Percentiles rank a stretch among this genome's conserved stretches.
These are phyloP conservation scores for Passer domesticus DNA, from an alignment of 2,113 vertebrate genomes.

Conservation along the genomic window DNA sequence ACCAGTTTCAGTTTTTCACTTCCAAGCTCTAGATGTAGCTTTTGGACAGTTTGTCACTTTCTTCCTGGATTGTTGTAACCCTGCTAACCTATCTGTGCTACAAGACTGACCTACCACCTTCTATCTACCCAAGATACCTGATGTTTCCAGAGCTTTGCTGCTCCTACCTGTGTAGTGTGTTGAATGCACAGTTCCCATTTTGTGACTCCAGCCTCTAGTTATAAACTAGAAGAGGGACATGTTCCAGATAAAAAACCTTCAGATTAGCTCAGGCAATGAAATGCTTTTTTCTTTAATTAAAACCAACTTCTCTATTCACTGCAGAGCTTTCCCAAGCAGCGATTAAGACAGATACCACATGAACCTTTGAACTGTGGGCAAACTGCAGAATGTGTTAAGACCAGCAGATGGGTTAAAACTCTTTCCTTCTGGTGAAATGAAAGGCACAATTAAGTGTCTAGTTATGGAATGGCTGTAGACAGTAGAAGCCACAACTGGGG, in stretches of 20 bases:
- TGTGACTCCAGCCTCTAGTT: neutral
- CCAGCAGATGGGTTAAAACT: neutral
- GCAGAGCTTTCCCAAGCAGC: neutral
- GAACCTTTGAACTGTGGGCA: neutral
- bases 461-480: neutral
- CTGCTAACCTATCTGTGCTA: neutral
- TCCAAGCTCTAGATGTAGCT: neutral
- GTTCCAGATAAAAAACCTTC: neutral
- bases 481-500: neutral
- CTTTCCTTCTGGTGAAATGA: neutral
- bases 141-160: neutral
- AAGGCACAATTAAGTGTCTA: neutral
- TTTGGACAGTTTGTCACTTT: neutral
- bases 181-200: neutral
- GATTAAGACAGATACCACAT: accelerated
- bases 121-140: accelerated
- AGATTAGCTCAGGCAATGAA: neutral
- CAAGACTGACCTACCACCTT: neutral
- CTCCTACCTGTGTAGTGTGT: neutral
- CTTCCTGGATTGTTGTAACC: neutral
- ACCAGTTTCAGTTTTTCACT: neutral
- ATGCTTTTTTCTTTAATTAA: neutral
- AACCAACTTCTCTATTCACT: neutral
- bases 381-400: neutral
- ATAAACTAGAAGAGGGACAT: accelerated